Conservation (phyloP, 2,888 invertebrate genomes). For the Rutpela maculata region DNA sequence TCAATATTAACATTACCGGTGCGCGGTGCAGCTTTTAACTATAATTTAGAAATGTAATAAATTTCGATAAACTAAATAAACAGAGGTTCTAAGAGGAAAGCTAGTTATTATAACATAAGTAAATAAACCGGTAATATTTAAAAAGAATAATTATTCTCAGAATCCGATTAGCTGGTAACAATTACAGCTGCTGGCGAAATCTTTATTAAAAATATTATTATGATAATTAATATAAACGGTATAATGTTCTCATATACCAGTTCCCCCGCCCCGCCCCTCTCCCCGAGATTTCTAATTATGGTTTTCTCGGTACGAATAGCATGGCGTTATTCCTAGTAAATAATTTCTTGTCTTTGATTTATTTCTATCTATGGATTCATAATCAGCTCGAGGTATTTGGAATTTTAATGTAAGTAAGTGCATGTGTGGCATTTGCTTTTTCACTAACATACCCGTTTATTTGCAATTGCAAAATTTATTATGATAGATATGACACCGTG, state of each 20-base stretch:
- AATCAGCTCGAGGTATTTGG: conserved; percentile 20
- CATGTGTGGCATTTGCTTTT: conserved; percentile 17
- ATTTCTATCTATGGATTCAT: conserved; percentile 23
- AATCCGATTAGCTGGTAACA: conserved; percentile 11
- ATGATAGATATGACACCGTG: conserved; percentile 26
- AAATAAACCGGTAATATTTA: conserved; percentile 5
- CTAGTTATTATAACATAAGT: conserved; percentile 17
- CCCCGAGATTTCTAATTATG: not conserved
- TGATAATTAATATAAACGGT: conserved; percentile 14
- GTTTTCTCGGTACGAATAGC: conserved; percentile 12
- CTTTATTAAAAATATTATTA: conserved; percentile 18
- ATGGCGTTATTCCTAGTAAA: conserved; percentile 13
- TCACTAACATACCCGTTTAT: not conserved
- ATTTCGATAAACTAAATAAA: conserved; percentile 20
- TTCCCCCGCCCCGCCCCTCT: too few relatives aligned
- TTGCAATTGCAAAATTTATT: conserved; percentile 27
- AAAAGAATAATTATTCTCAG: conserved; percentile 9
- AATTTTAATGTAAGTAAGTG: conserved; percentile 18
- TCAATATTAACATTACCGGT: not conserved
- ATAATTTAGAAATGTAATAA: conserved; percentile 1
- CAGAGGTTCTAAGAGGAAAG: not conserved
- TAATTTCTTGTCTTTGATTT: conserved; percentile 19
- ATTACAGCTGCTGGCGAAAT: not conserved
- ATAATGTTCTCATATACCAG: not conserved
- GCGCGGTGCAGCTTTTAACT: not conserved